These are phyloP conservation scores for Pachypsylla venusta DNA, from an alignment of 1,140 invertebrate species.

Conservation along the genomic window DNA sequence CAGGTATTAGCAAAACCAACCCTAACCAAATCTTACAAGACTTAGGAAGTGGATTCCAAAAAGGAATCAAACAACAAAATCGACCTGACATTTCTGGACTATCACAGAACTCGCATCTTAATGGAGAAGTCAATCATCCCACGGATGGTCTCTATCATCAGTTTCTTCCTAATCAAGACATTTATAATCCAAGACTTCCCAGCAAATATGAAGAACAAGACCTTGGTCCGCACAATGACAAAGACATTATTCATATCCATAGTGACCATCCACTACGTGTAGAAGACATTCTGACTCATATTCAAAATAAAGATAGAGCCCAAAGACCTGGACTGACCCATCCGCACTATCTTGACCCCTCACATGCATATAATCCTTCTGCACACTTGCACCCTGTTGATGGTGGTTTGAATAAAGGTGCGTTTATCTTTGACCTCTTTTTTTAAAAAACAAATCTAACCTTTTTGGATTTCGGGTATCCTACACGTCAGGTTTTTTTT, in stretches of 20 bases:
- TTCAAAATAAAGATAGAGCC: slow-evolving; percentile 18
- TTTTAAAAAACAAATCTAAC: no score
- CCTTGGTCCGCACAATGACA: slow-evolving; percentile 8
- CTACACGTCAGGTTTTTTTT: no score
- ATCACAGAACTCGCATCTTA: not conserved
- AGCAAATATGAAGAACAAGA: slow-evolving; percentile 10
- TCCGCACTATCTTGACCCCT: slow-evolving; percentile 8
- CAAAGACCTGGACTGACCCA: not conserved
- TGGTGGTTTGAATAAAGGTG: not conserved
- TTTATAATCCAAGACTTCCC: not conserved
- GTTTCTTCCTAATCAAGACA: not conserved
- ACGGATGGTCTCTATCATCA: not conserved
- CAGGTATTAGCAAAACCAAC: not conserved
- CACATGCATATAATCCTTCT: slow-evolving; percentile 5
- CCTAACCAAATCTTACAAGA: slow-evolving; percentile 2
- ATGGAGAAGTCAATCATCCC: not conserved
- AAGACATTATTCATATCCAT: slow-evolving; percentile 26
- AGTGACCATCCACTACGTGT: slow-evolving; percentile 26
- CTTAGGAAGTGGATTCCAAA: not conserved
- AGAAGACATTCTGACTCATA: slow-evolving; percentile 21
- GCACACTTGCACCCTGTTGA: slow-evolving; percentile 9
- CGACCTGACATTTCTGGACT: no score
- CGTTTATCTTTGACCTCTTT: no score
- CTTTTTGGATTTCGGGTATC: no score
- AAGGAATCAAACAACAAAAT: not conserved